Percentiles rank a stretch among this genome's conserved stretches.
Evolutionary conservation across 2,797 vertebrate genomes (phyloP).

Genomic region (Amphiprion clarkii): DNA sequence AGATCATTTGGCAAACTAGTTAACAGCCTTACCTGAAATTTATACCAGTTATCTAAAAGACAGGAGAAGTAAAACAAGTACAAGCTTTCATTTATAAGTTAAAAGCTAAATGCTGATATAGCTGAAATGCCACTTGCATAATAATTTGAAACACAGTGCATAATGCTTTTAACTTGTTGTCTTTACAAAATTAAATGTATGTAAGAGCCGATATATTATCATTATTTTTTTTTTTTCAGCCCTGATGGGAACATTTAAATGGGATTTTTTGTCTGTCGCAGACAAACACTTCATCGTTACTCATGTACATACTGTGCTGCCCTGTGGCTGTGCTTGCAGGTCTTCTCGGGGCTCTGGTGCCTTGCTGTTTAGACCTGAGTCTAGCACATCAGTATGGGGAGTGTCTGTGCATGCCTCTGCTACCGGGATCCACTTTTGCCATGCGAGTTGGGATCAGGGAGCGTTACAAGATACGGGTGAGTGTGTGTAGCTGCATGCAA

Average conservation of each 20-base stretch:
- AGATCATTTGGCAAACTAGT: no score
- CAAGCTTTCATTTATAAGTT: not conserved
- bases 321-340: conserved; percentile 68
- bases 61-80: not conserved
- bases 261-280: not conserved
- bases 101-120: not conserved
- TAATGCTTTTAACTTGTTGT: not conserved
- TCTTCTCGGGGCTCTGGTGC: conserved; percentile 83
- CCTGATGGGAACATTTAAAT: not conserved
- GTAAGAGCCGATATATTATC: not conserved
- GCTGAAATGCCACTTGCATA: not conserved
- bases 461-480: conserved; percentile 89
- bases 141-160: not conserved
- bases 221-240: not conserved
- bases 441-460: conserved; percentile 90
- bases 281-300: no score
- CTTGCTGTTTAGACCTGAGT: conserved; percentile 87
- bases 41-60: not conserved
- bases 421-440: conserved; percentile 89
- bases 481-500: conserved; percentile 31
- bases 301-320: not conserved
- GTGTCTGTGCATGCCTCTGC: conserved; percentile 87
- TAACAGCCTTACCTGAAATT: no score
- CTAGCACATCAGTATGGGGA: conserved; percentile 88
- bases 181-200: not conserved